Evolutionary conservation across 2,113 vertebrate genomes (phyloP).

Genomic region (Equus quagga): DNA sequence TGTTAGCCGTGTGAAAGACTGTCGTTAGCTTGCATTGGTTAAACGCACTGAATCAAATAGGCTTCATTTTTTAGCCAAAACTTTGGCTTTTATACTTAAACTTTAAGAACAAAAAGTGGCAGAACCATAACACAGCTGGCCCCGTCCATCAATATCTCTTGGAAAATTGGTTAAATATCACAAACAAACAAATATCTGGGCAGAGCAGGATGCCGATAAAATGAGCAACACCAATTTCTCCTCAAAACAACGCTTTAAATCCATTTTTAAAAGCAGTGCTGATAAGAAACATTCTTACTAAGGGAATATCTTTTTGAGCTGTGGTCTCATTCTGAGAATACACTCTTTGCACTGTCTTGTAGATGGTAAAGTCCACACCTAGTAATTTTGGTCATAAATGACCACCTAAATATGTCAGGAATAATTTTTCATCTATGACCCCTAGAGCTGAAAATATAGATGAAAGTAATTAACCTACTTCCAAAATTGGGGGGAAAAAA

Average conservation of each 20-base stretch:
- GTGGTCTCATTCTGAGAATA: slow-evolving; percentile 76
- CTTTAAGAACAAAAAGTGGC: slow-evolving; percentile 39
- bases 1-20: background rate
- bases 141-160: slow-evolving; percentile 6
- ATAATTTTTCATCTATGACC: slow-evolving; percentile 85
- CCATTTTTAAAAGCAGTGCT: slow-evolving; percentile 43
- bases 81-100: slow-evolving; percentile 35
- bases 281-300: background rate
- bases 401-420: slow-evolving; percentile 87
- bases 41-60: background rate
- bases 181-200: slow-evolving; percentile 48
- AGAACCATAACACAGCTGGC: slow-evolving; percentile 1
- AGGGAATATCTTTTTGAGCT: slow-evolving; percentile 40
- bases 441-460: slow-evolving; percentile 85
- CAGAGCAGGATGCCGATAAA: slow-evolving; percentile 6
- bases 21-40: background rate
- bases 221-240: background rate
- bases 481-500: slow-evolving; percentile 61
- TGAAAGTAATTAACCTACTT: slow-evolving; percentile 87
- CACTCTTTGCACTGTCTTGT: slow-evolving; percentile 66
- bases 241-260: slow-evolving; percentile 52
- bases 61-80: slow-evolving; percentile 20
- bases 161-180: slow-evolving; percentile 40
- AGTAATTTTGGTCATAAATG: slow-evolving; percentile 87
- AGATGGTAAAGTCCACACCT: slow-evolving; percentile 83